Base-by-base conservation (phyloP, 2,113 vertebrate genomes). In the Oreochromis tanganicae region DNA sequence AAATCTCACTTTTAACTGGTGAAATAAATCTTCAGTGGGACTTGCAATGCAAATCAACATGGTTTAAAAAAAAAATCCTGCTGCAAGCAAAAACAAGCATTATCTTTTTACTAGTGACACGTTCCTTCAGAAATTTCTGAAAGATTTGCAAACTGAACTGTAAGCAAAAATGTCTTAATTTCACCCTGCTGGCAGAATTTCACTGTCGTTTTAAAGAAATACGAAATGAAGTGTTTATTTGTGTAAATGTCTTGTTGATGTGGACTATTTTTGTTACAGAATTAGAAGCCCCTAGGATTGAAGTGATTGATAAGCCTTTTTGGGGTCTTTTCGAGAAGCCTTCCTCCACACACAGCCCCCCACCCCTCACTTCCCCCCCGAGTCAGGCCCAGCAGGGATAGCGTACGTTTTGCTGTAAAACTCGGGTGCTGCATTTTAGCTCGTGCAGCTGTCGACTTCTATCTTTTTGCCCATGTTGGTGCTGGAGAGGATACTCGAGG, bases 401-500 rank as follows among this genome's bases (percentile, higher is more conserved):
- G 80, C 79, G 24, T 82, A 57, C 80, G 41, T 90, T 90, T 43
- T 87, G 88, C 80, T 43, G 46, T 73, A 88, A 91, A 87, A 52
- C 92, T 46, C 4, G 21, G 82, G 46, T 80, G 71, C 66, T 9
- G 41, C 83, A 80, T 85, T 91, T 84, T 82, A 90, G 86, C 82
- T 87, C 43, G 55, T 71, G 84, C 86, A 81, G 82, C 83, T 92
- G 89, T 91, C 63, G 34, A 82, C 87, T 92, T 55, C 85, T 88
- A 88, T 92, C 93, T 86, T 5, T 90, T 50, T 59, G 83, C 75
- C 83, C n/a, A 50, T 88, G 89, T 91, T 78, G 12, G 81, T 54
- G 80, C 88, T 81, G 89, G 86, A 93, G 89, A 91, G 89, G 89
- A 90, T 89, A 88, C 92, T 94, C 85, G 54, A 68, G 92, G 93